phyloP scores from a whole-genome alignment of 2,113 vertebrate genomes.

The Lamprologus callipterus region DNA sequence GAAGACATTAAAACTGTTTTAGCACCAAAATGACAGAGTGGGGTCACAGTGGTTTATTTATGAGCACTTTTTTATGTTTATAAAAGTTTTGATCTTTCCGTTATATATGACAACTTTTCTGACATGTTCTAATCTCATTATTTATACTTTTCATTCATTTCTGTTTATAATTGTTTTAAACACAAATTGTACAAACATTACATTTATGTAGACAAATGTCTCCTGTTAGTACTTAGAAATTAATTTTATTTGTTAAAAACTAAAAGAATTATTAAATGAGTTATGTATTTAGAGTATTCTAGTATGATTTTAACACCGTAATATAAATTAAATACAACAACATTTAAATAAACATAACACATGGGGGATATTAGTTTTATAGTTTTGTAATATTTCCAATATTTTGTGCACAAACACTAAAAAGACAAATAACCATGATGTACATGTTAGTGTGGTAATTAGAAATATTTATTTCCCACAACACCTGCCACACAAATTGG shows the following conservation, averaged over 20 bases:
- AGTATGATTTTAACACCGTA: background rate
- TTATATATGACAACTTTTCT: background rate
- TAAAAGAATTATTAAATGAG: background rate
- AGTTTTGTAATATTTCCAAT: background rate
- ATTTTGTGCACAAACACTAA: background rate
- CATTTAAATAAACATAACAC: background rate
- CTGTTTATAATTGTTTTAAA: background rate
- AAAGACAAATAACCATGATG: background rate
- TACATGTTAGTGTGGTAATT: background rate
- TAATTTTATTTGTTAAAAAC: background rate
- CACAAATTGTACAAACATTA: background rate
- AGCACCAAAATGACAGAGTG: background rate
- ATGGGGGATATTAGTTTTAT: background rate
- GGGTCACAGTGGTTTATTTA: background rate
- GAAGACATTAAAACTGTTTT: background rate
- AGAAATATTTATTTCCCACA: background rate
- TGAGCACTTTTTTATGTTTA: background rate
- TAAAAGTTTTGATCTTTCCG: background rate
- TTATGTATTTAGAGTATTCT: background rate
- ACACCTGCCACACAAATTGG: background rate
- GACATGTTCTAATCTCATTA: background rate
- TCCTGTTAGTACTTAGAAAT: background rate
- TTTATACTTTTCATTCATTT: background rate
- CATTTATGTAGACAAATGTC: background rate
- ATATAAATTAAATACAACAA: background rate